Percentiles rank a stretch among this genome's conserved stretches.
phyloP scores from a whole-genome alignment of 2,888 invertebrate species.

The Chromoteleia sp. region DNA sequence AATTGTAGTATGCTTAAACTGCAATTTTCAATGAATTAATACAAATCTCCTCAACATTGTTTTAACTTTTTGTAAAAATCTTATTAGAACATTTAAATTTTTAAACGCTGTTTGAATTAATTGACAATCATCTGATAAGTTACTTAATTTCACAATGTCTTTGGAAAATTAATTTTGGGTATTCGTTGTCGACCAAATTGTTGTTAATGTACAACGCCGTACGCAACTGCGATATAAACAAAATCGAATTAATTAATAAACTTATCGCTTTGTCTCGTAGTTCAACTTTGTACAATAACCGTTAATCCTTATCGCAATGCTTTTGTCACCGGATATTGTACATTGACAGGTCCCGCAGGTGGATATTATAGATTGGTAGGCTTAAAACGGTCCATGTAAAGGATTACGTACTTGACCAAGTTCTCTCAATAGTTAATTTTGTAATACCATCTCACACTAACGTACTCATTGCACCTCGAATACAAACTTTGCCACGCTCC shows the following conservation, averaged over 20 bases:
- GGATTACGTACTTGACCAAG: constrained; percentile 61
- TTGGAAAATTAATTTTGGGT: background rate
- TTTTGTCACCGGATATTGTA: constrained; percentile 53
- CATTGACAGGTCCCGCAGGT: constrained; percentile 41
- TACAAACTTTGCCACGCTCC: constrained; percentile 11
- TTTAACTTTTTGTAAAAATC: too few relatives aligned
- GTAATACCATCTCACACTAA: constrained; percentile 46
- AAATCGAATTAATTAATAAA: constrained; percentile 47
- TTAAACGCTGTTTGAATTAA: too few relatives aligned
- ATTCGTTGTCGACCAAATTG: background rate
- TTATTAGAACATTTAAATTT: too few relatives aligned
- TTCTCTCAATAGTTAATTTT: constrained; percentile 57
- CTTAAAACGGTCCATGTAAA: constrained; percentile 53
- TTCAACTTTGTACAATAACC: constrained; percentile 44
- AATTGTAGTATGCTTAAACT: too few relatives aligned
- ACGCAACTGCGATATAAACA: constrained; percentile 15
- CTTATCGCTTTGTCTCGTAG: constrained; percentile 42
- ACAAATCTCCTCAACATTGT: too few relatives aligned
- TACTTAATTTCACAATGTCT: background rate
- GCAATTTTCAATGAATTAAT: too few relatives aligned
- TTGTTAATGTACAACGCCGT: background rate
- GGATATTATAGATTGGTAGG: constrained; percentile 45
- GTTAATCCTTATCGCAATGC: constrained; percentile 51
- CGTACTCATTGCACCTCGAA: constrained; percentile 13
- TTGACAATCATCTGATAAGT: too few relatives aligned